phyloP scores from a whole-genome alignment of 2,113 vertebrate genomes.

The Otocyon megalotis region DNA sequence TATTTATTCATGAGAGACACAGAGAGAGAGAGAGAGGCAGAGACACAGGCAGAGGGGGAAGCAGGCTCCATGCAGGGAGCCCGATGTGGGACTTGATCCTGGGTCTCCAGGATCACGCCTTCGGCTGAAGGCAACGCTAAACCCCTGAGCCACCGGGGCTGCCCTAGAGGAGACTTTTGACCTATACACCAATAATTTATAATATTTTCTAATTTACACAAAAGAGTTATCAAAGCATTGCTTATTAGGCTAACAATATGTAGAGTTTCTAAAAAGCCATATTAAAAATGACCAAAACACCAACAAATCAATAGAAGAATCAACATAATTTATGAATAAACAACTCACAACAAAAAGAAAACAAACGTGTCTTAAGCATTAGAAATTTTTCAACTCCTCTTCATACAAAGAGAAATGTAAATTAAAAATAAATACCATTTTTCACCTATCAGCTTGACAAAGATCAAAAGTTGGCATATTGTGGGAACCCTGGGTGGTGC shows the following conservation, averaged over 20 bases:
- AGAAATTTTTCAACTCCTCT: background rate
- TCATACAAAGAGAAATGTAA: constrained; percentile 22
- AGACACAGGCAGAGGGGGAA: too few species aligned
- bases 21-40: too few species aligned
- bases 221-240: background rate
- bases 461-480: background rate
- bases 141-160: too few species aligned
- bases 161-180: background rate
- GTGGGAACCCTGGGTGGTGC: too few species aligned
- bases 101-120: too few species aligned
- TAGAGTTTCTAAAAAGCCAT: constrained; percentile 9
- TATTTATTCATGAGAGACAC: too few species aligned
- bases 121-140: too few species aligned
- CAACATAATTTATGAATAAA: constrained; percentile 18
- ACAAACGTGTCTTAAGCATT: background rate
- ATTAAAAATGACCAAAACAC: constrained; percentile 29
- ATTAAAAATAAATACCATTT: constrained; percentile 27
- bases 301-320: background rate
- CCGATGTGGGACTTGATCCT: too few species aligned
- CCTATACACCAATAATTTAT: background rate
- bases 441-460: background rate
- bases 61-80: too few species aligned
- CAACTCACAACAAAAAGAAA: background rate
- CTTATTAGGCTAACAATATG: background rate
- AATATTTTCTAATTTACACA: constrained; percentile 34